Conservation (phyloP, 2,797 vertebrate genomes). For the Serranus cabrilla region DNA sequence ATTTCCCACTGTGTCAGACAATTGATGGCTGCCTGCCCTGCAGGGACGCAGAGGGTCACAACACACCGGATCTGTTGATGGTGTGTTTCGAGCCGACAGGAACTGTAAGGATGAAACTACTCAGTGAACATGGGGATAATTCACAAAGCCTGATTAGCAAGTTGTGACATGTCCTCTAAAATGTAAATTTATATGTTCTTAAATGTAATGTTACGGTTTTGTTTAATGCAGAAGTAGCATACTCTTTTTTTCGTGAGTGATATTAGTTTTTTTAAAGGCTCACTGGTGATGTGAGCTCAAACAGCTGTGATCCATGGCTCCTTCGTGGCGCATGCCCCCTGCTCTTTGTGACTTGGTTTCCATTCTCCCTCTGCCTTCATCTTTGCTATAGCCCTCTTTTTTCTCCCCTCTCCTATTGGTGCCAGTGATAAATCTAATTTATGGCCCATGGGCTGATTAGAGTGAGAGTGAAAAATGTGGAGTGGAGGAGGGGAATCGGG, state of each 20-base stretch:
- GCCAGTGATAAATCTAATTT: conserved; percentile 84
- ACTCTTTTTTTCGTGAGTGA: neutral
- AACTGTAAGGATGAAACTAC: conserved; percentile 30
- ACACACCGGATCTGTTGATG: conserved; percentile 56
- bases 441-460: conserved; percentile 78
- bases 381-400: conserved; percentile 41
- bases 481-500: conserved; percentile 69
- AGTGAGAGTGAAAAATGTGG: conserved; percentile 78
- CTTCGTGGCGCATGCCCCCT: conserved; percentile 32
- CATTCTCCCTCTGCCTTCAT: conserved; percentile 48
- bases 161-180: conserved; percentile 7
- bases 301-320: conserved; percentile 39
- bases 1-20: conserved; percentile 41
- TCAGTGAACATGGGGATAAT: conserved; percentile 18
- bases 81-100: conserved; percentile 38
- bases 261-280: conserved; percentile 12
- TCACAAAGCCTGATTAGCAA: conserved; percentile 25
- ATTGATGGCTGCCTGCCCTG: conserved; percentile 48
- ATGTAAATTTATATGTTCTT: neutral
- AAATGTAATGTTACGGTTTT: neutral
- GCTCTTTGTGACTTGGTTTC: conserved; percentile 59
- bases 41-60: conserved; percentile 54
- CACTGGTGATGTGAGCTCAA: conserved; percentile 24
- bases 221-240: neutral
- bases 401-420: conserved; percentile 62